phyloP scores from a whole-genome alignment of 2,113 vertebrate genomes.

The Felis chaus region DNA sequence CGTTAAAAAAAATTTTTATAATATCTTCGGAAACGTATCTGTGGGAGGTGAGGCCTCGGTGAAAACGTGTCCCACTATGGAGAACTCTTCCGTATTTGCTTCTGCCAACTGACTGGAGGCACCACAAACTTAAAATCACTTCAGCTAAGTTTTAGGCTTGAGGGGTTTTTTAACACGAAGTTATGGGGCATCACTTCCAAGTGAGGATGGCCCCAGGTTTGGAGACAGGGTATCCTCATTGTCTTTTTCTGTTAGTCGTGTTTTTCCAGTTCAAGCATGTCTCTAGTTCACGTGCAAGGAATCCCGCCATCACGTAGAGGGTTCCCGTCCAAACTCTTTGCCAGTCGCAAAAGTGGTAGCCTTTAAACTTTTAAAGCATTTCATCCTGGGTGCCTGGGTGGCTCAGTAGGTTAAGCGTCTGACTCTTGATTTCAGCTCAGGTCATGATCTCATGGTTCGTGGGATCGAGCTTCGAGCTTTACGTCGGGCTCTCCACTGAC shows the following conservation, averaged over 20 bases:
- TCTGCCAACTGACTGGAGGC: neutral
- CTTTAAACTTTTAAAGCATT: neutral
- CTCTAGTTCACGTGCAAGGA: neutral
- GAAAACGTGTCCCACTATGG: neutral
- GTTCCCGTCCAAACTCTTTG: neutral
- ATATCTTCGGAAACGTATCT: conserved; percentile 2
- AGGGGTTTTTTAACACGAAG: neutral
- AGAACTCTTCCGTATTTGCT: neutral
- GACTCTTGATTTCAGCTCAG: too few species aligned
- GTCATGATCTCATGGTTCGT: too few species aligned
- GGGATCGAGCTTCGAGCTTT: too few species aligned
- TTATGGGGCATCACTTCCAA: neutral
- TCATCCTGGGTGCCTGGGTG: too few species aligned
- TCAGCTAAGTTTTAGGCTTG: neutral
- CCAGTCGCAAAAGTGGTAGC: neutral
- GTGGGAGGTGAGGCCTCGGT: neutral
- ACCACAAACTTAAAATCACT: neutral
- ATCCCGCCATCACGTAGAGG: neutral
- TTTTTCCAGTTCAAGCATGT: neutral
- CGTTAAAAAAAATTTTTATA: too few species aligned
- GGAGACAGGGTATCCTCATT: neutral
- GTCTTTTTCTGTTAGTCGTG: neutral
- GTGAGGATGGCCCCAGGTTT: neutral
- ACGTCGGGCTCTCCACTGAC: too few species aligned
- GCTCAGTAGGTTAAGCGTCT: too few species aligned